These are phyloP conservation scores for Athene cunicularia DNA, from an alignment of 2,113 vertebrate species.

Conservation along the genomic window DNA sequence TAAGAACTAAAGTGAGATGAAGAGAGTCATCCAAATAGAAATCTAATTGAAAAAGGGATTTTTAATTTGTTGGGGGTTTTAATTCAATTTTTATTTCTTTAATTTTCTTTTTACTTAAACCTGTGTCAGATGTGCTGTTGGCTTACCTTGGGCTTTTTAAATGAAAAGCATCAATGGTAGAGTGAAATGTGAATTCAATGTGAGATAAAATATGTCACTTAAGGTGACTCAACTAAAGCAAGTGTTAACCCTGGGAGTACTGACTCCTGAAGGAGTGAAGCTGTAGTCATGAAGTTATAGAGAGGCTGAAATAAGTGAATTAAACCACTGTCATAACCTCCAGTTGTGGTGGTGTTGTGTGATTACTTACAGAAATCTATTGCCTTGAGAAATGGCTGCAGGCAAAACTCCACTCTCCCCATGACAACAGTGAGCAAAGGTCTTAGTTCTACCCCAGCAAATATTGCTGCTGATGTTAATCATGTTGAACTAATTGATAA, in stretches of 20 bases:
- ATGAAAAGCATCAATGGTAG: neutral
- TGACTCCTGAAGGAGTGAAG: neutral
- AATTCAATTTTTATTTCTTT: neutral
- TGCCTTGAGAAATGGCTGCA: neutral
- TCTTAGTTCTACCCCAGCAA: neutral
- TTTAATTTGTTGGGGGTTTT: neutral
- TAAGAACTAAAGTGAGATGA: neutral
- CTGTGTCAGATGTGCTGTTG: neutral
- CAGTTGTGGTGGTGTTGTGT: accelerated
- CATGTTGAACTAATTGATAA: neutral
- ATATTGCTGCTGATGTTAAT: neutral
- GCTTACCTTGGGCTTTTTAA: neutral
- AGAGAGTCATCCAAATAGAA: neutral
- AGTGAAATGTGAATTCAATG: neutral
- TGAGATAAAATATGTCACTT: neutral
- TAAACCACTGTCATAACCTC: neutral
- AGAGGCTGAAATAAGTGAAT: neutral
- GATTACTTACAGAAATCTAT: neutral
- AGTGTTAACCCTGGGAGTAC: neutral
- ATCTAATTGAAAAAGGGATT: neutral
- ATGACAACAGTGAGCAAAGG: neutral
- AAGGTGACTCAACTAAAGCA: neutral
- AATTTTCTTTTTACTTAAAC: neutral
- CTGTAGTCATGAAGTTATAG: neutral
- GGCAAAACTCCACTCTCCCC: neutral